phyloP scores from a whole-genome alignment of 2,797 vertebrate genomes.

The Otolemur crassicaudatus region DNA sequence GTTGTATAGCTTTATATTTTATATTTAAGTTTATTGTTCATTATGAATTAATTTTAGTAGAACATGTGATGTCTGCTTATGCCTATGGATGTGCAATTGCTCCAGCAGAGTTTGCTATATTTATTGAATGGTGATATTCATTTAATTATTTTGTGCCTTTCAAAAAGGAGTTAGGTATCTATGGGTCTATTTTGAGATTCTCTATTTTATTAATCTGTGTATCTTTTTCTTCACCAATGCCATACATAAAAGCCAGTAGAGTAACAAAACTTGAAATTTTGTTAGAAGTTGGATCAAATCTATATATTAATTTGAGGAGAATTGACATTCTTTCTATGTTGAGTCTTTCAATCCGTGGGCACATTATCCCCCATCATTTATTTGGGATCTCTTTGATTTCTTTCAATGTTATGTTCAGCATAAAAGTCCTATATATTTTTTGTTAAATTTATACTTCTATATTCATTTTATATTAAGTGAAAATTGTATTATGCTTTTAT shows the following conservation, averaged over 20 bases:
- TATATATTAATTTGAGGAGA: neutral
- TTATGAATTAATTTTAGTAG: neutral
- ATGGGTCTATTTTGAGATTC: neutral
- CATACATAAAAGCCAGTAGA: neutral
- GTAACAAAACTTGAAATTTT: neutral
- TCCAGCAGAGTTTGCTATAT: neutral
- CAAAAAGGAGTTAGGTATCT: neutral
- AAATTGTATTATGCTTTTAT: neutral
- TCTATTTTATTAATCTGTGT: neutral
- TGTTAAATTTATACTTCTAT: neutral
- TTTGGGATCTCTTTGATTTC: neutral
- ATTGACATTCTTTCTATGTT: neutral
- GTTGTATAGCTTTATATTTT: neutral
- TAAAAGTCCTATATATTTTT: neutral
- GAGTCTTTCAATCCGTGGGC: neutral
- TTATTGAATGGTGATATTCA: neutral
- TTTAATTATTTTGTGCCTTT: neutral
- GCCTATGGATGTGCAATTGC: neutral
- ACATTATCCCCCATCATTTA: neutral
- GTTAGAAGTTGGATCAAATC: neutral
- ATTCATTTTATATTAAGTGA: neutral
- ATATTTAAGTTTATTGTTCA: neutral
- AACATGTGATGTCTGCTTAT: neutral
- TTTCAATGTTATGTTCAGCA: neutral
- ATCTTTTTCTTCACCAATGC: neutral